These are phyloP conservation scores for Sycophila sp. DNA, from an alignment of 1,140 invertebrate genomes.

Conservation along the genomic window DNA sequence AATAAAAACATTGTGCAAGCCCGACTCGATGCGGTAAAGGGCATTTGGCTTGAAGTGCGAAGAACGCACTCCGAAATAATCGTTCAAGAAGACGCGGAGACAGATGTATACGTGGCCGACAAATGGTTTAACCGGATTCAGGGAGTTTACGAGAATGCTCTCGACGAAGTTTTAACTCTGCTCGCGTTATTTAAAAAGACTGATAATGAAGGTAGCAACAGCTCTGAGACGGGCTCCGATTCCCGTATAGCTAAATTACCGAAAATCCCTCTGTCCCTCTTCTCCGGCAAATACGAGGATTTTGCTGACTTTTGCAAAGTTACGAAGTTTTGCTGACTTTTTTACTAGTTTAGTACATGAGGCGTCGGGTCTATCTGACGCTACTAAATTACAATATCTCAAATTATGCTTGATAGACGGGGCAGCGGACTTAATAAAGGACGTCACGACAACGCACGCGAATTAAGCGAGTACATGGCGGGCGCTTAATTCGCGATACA, in stretches of 20 bases:
- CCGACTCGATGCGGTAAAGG: neutral
- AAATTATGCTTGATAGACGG: neutral
- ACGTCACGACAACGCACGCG: neutral
- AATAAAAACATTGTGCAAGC: neutral
- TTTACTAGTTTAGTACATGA: neutral
- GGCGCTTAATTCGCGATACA: neutral
- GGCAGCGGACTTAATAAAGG: slow-evolving; percentile 9
- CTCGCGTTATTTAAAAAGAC: no score
- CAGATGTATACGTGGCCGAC: no score
- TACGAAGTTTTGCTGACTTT: no score
- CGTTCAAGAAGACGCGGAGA: no score
- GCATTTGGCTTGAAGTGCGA: no score
- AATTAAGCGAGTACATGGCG: slow-evolving; percentile 1
- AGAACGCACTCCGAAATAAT: no score
- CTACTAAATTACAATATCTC: neutral
- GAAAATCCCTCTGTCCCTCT: neutral
- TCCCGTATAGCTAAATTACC: no score
- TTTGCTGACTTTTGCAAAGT: neutral
- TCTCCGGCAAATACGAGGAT: neutral
- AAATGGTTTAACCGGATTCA: no score
- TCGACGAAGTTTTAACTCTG: no score
- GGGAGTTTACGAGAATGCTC: no score
- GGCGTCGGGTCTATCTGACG: neutral
- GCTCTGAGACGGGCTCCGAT: neutral
- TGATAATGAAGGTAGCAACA: no score